Evolutionary conservation across 2,888 invertebrate genomes (phyloP).

Genomic region (Napeogenes sylphis): DNA sequence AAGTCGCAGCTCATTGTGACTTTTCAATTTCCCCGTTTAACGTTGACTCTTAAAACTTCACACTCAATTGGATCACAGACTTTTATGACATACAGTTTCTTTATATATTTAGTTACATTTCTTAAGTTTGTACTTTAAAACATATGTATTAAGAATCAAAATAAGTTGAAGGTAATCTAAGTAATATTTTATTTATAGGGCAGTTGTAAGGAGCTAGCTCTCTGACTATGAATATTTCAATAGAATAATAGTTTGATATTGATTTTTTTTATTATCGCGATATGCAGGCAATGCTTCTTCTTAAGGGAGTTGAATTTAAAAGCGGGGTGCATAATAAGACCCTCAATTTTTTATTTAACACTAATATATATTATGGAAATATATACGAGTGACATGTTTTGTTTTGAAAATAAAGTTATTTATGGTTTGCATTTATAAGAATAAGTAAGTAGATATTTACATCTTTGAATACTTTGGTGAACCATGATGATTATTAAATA

Average conservation of each 20-base stretch:
- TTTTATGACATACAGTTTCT: constrained; percentile 5
- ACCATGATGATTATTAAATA: too few relatives aligned
- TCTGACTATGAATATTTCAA: constrained; percentile 20
- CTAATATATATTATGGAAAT: too few relatives aligned
- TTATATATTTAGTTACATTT: neutral
- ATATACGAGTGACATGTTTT: too few relatives aligned
- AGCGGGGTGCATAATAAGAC: constrained; percentile 2
- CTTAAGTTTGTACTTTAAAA: neutral
- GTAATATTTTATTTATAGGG: constrained; percentile 18
- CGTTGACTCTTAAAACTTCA: neutral
- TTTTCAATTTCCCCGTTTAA: neutral
- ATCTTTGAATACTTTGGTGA: too few relatives aligned
- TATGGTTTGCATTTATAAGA: too few relatives aligned
- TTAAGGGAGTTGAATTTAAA: neutral
- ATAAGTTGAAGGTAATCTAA: neutral
- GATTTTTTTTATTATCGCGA: constrained; percentile 13
- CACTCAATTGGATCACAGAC: neutral
- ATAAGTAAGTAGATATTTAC: too few relatives aligned
- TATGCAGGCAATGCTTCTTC: constrained; percentile 8
- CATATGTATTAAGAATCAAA: neutral
- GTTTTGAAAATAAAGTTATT: too few relatives aligned
- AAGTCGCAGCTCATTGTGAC: too few relatives aligned
- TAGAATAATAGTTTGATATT: constrained; percentile 16
- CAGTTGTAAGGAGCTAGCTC: constrained; percentile 9
- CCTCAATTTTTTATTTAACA: neutral